Evolutionary conservation across 2,113 vertebrate genomes (phyloP), one percentile per base, ranked within the genome.

Genomic region (Brachypteracias leptosomus): DNA sequence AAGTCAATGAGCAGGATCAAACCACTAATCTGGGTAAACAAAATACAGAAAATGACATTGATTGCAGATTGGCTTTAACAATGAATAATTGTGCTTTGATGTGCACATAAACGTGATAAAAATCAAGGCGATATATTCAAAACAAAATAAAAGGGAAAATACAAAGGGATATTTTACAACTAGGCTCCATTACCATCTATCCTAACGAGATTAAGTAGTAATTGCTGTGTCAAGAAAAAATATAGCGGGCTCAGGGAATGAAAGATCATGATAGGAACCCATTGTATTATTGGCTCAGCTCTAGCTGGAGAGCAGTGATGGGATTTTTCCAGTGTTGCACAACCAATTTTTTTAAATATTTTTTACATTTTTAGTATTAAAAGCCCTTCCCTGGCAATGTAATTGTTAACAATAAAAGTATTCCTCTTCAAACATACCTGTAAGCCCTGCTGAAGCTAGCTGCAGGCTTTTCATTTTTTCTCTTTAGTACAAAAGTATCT

Each of bases 151-250:
- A 97, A 97, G 88, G 78, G 96, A 97, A 98, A 97, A 98, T 68
- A 97, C 95, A 97, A 98, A 98, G 92, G 86, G 94, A 94, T 97
- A 97, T 97, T 98, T 98, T 98, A 98, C 97, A 98, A 96, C 97
- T 97, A 92, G 88, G 90, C 74, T 97, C 96, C 97, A 98, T 98
- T 98, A 97, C 83, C 92, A 93, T 97, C 97, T 96, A 89, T 90
- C 94, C 95, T 97, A 98, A 98, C 4, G 31, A 97, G 96, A 98
- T 98, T 98, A 98, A 97, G 94, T 87, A 97, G 97, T 98, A 97
- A 98, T 98, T 98, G 97, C 92, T 91, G 66, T 97, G 97, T 97
- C 98, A 98, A 97, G 97, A 97, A 97, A 98, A 98, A 97, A 97
- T 97, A 97, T 75, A 93, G 92, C 57, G 72, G 85, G 40, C 88